Evolutionary conservation across 2,797 vertebrate species (phyloP).

Genomic region (Characodon lateralis): DNA sequence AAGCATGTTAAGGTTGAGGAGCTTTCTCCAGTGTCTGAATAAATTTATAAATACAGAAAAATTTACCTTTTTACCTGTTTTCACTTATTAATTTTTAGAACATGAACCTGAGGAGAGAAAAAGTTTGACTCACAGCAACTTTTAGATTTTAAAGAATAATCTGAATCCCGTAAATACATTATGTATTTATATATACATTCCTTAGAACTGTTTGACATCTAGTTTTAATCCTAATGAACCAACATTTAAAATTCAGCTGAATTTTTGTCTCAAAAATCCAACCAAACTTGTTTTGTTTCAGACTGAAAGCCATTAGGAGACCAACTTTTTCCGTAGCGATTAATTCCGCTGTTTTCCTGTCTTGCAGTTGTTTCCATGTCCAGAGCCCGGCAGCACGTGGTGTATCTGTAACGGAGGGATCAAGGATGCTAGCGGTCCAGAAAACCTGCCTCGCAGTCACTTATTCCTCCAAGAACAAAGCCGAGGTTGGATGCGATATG

Average conservation of each 20-base stretch:
- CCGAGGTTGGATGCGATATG: slow-evolving; percentile 62
- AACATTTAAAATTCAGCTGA: neutral
- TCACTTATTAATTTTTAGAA: neutral
- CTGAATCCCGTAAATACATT: too few species aligned
- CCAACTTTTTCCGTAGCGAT: neutral
- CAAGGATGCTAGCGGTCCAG: slow-evolving; percentile 43
- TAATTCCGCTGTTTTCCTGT: neutral
- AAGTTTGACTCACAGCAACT: neutral
- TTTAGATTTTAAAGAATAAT: too few species aligned
- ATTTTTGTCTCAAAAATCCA: neutral
- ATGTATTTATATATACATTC: neutral
- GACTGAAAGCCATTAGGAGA: neutral
- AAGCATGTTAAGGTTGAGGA: neutral
- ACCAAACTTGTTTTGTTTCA: neutral
- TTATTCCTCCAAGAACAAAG: slow-evolving; percentile 77
- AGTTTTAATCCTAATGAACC: neutral
- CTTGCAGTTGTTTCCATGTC: slow-evolving; percentile 12
- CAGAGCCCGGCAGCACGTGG: slow-evolving; percentile 31
- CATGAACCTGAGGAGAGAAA: neutral
- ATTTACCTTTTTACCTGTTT: neutral
- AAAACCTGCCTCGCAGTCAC: slow-evolving; percentile 63
- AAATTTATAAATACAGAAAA: neutral
- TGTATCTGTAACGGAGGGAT: slow-evolving; percentile 25
- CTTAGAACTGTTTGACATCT: neutral
- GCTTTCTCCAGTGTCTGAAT: neutral